These are phyloP conservation scores for Blastomussa wellsi DNA, from an alignment of 92 coral and sea anemone species.

Conservation along the genomic window DNA sequence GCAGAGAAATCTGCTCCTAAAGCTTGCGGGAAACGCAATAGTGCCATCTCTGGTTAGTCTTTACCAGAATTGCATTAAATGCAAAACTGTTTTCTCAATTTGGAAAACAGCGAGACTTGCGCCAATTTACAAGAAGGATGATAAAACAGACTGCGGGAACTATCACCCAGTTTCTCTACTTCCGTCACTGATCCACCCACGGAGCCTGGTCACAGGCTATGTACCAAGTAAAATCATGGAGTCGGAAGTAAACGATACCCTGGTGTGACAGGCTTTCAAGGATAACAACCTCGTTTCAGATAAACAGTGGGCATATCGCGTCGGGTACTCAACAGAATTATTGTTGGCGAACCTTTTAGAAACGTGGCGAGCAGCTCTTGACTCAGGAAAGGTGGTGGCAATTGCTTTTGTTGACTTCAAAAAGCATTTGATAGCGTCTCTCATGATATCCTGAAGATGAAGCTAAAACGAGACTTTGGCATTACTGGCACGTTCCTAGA, in stretches of 20 bases:
- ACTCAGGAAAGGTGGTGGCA: background rate
- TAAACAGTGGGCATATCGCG: background rate
- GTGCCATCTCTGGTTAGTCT: slow-evolving; percentile 21
- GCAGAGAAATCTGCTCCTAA: slow-evolving; percentile 36
- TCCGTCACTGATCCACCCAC: too few species aligned
- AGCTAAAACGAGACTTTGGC: too few species aligned
- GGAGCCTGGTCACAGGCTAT: too few species aligned
- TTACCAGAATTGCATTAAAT: slow-evolving; percentile 8
- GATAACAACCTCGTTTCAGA: background rate
- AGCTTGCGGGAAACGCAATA: slow-evolving; percentile 34
- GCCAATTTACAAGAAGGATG: background rate
- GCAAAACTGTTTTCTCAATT: background rate
- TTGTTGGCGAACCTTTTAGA: background rate
- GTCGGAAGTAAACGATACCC: background rate
- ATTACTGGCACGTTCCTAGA: too few species aligned
- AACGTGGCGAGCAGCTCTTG: too few species aligned
- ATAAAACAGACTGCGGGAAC: slow-evolving; percentile 15
- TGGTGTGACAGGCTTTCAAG: background rate
- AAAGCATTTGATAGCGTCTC: too few species aligned
- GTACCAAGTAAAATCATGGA: slow-evolving; percentile 37
- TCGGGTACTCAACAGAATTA: too few species aligned
- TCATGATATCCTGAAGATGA: too few species aligned
- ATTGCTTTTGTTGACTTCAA: too few species aligned
- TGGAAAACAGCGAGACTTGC: slow-evolving; percentile 9
- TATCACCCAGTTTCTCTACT: slow-evolving; percentile 21